Conservation (phyloP, 2,797 vertebrate species). For the Corythornis leucogaster region DNA sequence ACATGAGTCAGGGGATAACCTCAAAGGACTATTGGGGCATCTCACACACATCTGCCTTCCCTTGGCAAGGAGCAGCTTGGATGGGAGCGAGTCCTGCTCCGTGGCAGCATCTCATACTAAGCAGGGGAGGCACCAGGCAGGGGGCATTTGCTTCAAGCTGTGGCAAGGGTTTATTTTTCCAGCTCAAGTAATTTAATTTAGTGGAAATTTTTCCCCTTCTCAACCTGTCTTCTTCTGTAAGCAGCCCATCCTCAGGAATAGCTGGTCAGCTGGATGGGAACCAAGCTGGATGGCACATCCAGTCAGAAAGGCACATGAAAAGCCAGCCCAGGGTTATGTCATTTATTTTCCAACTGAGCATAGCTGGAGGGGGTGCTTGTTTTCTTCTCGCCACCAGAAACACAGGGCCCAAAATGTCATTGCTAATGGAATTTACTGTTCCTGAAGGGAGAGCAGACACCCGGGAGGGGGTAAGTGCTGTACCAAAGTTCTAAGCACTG, state of each 20-base stretch:
- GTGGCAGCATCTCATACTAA: neutral
- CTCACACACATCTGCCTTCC: neutral
- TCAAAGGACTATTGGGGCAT: rapidly evolving
- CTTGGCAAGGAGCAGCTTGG: neutral
- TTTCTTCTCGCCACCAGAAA: neutral
- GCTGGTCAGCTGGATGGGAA: neutral
- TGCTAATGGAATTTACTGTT: neutral
- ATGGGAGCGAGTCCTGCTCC: neutral
- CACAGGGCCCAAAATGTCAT: neutral
- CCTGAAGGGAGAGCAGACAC: neutral
- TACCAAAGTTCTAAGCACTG: neutral
- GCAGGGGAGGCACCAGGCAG: neutral
- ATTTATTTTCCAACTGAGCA: conserved; percentile 39
- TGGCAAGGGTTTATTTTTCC: conserved; percentile 34
- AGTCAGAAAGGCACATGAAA: conserved; percentile 1
- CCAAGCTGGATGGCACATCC: neutral
- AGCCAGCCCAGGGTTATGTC: conserved; percentile 27
- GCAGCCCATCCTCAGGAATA: neutral
- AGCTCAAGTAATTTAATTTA: conserved; percentile 49
- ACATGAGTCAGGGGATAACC: rapidly evolving
- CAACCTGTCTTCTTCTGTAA: neutral
- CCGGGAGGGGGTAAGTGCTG: rapidly evolving
- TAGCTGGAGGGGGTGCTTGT: neutral
- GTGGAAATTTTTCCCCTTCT: conserved; percentile 47
- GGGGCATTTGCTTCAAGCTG: neutral